Evolutionary conservation across 1,140 invertebrate genomes (phyloP), one percentile per base, ranked within the genome.

Genomic region (Anadara kagoshimensis): DNA sequence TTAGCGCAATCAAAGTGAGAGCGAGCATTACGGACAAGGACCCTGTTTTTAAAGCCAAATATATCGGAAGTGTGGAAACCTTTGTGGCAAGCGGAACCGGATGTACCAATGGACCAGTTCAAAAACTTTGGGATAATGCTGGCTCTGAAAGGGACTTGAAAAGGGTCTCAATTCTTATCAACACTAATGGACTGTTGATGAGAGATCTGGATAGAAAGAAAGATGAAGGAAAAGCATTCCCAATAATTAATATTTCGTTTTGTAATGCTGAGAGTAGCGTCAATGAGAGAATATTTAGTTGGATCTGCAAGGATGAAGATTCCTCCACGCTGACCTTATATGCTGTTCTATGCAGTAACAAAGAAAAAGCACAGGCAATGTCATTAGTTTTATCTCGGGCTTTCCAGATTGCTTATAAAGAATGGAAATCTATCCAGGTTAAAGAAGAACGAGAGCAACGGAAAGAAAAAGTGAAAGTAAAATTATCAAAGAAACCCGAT

Each of bases 281-380:
- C 1, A 83, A 83, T 53, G 82, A 83, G 36, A 62, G 80, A 26
- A 78, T 87, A 41, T 86, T 87, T 58, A 79, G 81, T 26, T 87
- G 86, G 86, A 85, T 87, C 58, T 80, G 64, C 58, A 75, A 76
- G n/a, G 61, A 71, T 12, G 44, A 68, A 0, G 69, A 68, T 0
- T 61, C 53, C 3, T 70, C 72, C 1, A 65, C 63, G 18, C 65
- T 85, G 47, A 43, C 80, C 51, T 80, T 76, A 72, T 80, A 85
- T 62, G 86, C 81, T 20, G 82, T 85, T 0, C 49, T 86, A 44
- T 87, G 86, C 61, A 81, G 78, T 49, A 79, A 58, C 16, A 54
- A 49, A 5, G 85, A 85, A 57, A 83, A 80, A 44, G 83, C 86
- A 0, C 77, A 82, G 36, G 69, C 80, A 1, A 84, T 87, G 83